Evolutionary conservation across 2,113 vertebrate species (phyloP), one percentile per base, ranked within the genome.

Genomic region (Terrapene triunguis): DNA sequence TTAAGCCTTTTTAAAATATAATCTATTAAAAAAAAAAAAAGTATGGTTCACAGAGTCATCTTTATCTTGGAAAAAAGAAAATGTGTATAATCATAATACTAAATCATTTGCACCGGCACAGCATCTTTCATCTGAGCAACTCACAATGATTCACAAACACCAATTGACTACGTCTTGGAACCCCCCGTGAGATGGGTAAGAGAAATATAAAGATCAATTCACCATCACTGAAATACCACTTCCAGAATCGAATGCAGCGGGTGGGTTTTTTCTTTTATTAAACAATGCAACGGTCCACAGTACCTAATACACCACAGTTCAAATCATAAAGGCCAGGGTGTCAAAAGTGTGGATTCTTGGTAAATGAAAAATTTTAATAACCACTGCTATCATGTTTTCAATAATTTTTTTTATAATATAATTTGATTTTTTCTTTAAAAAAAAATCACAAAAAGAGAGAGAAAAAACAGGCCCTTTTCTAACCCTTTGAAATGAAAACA

Each of bases 161-260:
- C 72, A 35, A 7, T 13, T 9, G 25, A n/a, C 17, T 19, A 55
- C 32, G 80, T 59, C 2, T 14, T 29, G 80, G 27, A 53, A 14
- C 4, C 27, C 32, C 80, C 29, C 16, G 24, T 25, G 74, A 50
- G 2, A 2, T 55, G 1, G 24, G 2, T 8, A 4, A 27, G 32
- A 8, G 10, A 16, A 6, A 12, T 25, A 19, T 1, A 42, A 50
- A 22, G 51, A 35, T 0, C 0, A 1, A 11, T 24, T 29, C 51
- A 14, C 1, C 51, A 53, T 10, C 44, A 10, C 29, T 24, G 74
- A 38, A 57, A 79, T 78, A 12, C 42, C 25, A 78, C 42, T 78
- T 47, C 42, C 0, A 1, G 19, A 22, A 6, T 72, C 1, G 0
- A 14, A 24, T 14, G 6, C n/a, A 59, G 19, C 1, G 29, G 54